Base-by-base conservation (phyloP, 92 coral and sea anemone species). In the Siderastrea siderea region DNA sequence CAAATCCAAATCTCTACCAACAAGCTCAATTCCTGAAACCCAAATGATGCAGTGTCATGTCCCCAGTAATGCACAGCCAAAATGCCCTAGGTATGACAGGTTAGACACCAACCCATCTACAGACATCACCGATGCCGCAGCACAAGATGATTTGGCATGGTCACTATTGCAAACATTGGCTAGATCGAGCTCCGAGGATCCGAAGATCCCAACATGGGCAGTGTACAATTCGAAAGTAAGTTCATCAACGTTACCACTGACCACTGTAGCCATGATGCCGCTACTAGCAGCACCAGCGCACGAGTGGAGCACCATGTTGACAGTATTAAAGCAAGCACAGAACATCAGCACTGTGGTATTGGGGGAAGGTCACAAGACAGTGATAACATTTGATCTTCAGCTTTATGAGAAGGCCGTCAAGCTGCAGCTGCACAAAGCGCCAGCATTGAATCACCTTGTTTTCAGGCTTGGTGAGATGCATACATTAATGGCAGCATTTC, bases 231-330 rank as follows among this genome's bases (percentile, higher is more conserved):
- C 78, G 51, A 74, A 64, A 68, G 16, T 80, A 5, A 80, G 73
- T 26, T 64, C 84, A 80, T 66, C 59, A 47, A 19, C 74, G 61
- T 74, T 76, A 51, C 87, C 79, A 53, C 78, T 61, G 19, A 64
- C 80, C 45, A 78, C 89, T 26, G 82, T 78, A 4, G 89, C 84
- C 71, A 84, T 80, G 85, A 80, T 47, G 85, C 58, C 85, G n/a
- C 68, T 72, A 69, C 38, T 26, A 26, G 38, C 38, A 26, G 38
- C 38, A 26, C 38, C 38, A 26, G 38, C 38, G 38, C 38, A 26
- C 38, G 38, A 26, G 38, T 26, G 38, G 38, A 26, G 38, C 38
- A 26, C 38, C 38, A 26, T 26, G 38, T 26, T 26, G 38, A 26
- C 38, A 26, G 38, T 26, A 26, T 26, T 26, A 26, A 26, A 0